Conservation (phyloP, 2,113 vertebrate genomes). For the Leptosomus discolor region DNA sequence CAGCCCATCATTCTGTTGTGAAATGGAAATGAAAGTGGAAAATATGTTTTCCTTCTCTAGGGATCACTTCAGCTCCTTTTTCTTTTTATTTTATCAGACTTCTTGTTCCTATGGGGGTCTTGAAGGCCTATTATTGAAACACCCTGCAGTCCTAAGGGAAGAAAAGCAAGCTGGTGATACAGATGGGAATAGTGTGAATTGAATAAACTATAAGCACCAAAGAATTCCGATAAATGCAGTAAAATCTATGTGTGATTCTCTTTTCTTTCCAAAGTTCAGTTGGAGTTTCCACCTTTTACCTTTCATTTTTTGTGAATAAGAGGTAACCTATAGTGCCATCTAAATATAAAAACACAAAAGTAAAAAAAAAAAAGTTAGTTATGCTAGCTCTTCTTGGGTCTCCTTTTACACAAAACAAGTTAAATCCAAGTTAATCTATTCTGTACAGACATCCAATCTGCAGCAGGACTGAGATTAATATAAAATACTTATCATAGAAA, state of each 20-base stretch:
- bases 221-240: neutral
- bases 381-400: neutral
- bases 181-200: slow-evolving; percentile 59
- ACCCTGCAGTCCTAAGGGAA: slow-evolving; percentile 65
- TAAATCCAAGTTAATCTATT: neutral
- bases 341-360: neutral
- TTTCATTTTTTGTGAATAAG: neutral
- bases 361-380: neutral
- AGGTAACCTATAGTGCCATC: neutral
- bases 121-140: slow-evolving; percentile 68
- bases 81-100: slow-evolving; percentile 55
- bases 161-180: slow-evolving; percentile 67
- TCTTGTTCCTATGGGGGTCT: slow-evolving; percentile 47
- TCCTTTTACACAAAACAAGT: neutral
- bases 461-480: neutral
- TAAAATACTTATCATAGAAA: neutral
- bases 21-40: slow-evolving; percentile 55
- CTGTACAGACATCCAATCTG: neutral
- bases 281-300: neutral
- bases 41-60: slow-evolving; percentile 62
- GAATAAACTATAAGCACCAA: slow-evolving; percentile 26
- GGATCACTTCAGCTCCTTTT: slow-evolving; percentile 51
- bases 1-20: slow-evolving; percentile 22
- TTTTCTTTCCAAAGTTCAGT: neutral
- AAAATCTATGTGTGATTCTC: neutral